phyloP scores from a whole-genome alignment of 2,113 vertebrate genomes.

The Amphiprion ocellaris region DNA sequence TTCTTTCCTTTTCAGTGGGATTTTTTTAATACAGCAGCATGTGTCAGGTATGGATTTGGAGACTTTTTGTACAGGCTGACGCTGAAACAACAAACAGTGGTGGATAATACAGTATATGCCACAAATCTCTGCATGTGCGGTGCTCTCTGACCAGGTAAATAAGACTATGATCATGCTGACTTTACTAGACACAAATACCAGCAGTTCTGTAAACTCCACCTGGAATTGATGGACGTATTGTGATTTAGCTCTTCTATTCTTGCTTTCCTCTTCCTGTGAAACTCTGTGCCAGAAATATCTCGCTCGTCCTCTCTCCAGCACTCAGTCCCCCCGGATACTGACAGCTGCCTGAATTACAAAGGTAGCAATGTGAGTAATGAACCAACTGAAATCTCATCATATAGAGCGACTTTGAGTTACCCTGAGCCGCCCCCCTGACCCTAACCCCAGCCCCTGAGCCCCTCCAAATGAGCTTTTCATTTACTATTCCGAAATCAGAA shows the following conservation, averaged over 20 bases:
- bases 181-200: slow-evolving; percentile 16
- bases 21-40: neutral
- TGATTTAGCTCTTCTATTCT: slow-evolving; percentile 37
- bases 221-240: slow-evolving; percentile 29
- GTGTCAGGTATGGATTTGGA: neutral
- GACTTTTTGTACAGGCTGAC: neutral
- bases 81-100: neutral
- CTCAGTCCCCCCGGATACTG: slow-evolving; percentile 51
- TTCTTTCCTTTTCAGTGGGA: neutral
- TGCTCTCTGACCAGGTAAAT: slow-evolving; percentile 12
- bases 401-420: slow-evolving; percentile 58
- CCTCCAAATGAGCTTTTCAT: slow-evolving; percentile 76
- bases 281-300: slow-evolving; percentile 43
- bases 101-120: neutral
- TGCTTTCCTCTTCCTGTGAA: slow-evolving; percentile 23
- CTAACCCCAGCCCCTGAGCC: slow-evolving; percentile 44
- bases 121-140: neutral
- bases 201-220: neutral
- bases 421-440: slow-evolving; percentile 52
- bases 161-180: neutral
- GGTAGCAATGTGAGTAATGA: slow-evolving; percentile 64
- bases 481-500: slow-evolving; percentile 68
- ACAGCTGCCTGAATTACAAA: slow-evolving; percentile 69
- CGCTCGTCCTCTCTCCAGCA: slow-evolving; percentile 13
- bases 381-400: slow-evolving; percentile 72